Evolutionary conservation across 2,888 invertebrate genomes (phyloP).

Genomic region (Troilus luridus): DNA sequence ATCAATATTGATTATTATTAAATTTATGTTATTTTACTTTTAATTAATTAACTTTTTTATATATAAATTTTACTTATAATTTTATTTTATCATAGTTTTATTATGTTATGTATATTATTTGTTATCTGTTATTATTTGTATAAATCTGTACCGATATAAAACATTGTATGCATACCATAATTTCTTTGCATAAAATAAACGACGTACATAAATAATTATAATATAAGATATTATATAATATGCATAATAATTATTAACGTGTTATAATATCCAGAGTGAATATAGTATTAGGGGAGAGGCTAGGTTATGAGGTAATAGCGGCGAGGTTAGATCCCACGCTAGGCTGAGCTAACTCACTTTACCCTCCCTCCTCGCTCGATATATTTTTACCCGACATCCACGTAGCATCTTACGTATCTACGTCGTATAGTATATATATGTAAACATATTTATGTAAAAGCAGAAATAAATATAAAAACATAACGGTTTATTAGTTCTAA

Average conservation of each 20-base stretch:
- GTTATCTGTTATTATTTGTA: too few species aligned
- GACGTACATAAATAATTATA: not conserved
- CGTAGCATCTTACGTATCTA: constrained; percentile 71
- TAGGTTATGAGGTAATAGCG: not conserved
- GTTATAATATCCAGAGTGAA: not conserved
- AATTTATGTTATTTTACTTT: too few species aligned
- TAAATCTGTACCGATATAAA: too few species aligned
- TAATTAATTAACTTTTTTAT: too few species aligned
- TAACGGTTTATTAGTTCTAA: too few species aligned
- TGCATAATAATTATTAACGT: not conserved
- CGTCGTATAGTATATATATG: not conserved
- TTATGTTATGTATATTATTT: too few species aligned
- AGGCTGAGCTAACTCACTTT: constrained; percentile 30
- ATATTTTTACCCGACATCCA: constrained; percentile 1
- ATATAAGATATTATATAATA: not conserved
- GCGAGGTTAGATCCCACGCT: not conserved
- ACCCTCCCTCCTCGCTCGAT: not conserved
- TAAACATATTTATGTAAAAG: not conserved
- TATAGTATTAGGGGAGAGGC: not conserved
- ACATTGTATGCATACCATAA: too few species aligned
- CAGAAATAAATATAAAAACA: not conserved
- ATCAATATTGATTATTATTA: too few species aligned
- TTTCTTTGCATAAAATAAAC: too few species aligned
- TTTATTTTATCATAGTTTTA: too few species aligned
- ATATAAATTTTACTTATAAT: too few species aligned